These are phyloP conservation scores for Chondrilla cf. caribensis DNA, from an alignment of 37 sponge, comb jelly and placozoan species.

Conservation along the genomic window DNA sequence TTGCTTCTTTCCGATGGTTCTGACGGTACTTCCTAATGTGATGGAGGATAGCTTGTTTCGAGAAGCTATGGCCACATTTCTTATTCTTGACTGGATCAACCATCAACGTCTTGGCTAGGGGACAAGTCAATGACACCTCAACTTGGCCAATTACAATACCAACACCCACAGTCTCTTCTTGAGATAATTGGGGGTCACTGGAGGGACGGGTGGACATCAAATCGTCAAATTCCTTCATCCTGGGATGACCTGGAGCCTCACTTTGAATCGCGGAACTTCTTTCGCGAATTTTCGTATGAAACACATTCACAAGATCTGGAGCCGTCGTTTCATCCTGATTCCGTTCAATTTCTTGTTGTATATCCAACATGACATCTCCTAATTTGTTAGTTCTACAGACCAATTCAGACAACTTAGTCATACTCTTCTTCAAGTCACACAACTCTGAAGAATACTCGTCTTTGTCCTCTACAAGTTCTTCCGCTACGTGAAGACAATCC, in stretches of 20 bases:
- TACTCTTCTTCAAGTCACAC: neutral
- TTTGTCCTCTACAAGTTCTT: neutral
- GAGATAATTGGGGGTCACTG: neutral
- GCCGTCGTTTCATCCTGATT: neutral
- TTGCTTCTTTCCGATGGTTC: neutral
- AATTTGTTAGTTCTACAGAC: neutral
- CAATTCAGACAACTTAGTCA: neutral
- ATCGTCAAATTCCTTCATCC: neutral
- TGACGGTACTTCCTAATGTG: conserved; percentile 34
- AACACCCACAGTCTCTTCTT: neutral
- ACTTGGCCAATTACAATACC: conserved; percentile 25
- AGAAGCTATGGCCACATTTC: conserved; percentile 56
- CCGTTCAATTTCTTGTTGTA: neutral
- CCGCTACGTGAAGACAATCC: conserved; percentile 6
- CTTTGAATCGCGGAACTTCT: no score
- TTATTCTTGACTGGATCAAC: conserved; percentile 63
- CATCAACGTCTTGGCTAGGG: conserved; percentile 47
- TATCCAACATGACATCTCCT: neutral
- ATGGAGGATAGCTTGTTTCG: conserved; percentile 42
- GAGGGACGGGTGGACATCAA: neutral
- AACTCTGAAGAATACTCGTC: neutral
- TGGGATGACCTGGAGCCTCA: neutral
- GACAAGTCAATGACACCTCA: conserved; percentile 59
- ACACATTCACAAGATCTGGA: neutral
- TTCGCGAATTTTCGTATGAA: neutral